Conservation (phyloP, 2,797 vertebrate genomes). For the Onychomys leucogaster region DNA sequence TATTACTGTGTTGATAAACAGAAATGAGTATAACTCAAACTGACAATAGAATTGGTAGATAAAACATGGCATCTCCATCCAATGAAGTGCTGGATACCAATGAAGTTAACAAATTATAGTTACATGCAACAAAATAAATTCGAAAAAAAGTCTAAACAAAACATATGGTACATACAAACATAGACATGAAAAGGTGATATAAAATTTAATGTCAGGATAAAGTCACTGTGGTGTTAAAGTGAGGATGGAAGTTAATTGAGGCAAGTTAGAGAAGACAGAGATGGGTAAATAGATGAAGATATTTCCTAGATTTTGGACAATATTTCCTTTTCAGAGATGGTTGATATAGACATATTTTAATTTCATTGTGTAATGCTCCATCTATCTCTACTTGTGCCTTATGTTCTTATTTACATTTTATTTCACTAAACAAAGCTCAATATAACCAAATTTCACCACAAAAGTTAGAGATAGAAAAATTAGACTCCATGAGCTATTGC, state of each 20-base stretch:
- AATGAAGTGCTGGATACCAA: not conserved
- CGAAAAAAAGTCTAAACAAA: slow-evolving; percentile 31
- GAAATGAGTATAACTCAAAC: not conserved
- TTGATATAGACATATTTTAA: not conserved
- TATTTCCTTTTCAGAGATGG: not conserved
- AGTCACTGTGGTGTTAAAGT: not conserved
- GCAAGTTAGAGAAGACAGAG: not conserved
- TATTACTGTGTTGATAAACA: not conserved
- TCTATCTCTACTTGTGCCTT: not conserved
- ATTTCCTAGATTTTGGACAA: not conserved
- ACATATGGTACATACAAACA: not conserved
- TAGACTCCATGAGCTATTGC: not conserved
- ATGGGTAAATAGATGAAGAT: not conserved
- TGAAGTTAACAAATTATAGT: not conserved
- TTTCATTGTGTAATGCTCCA: not conserved
- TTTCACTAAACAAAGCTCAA: not conserved
- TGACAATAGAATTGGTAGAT: not conserved
- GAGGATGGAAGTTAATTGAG: not conserved
- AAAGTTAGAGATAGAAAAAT: not conserved
- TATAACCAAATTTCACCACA: not conserved
- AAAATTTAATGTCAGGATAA: not conserved
- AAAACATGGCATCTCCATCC: not conserved
- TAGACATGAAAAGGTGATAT: not conserved
- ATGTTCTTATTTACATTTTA: not conserved
- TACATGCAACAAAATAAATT: not conserved